phyloP scores from a whole-genome alignment of 2,797 vertebrate species.

The Crenichthys baileyi region DNA sequence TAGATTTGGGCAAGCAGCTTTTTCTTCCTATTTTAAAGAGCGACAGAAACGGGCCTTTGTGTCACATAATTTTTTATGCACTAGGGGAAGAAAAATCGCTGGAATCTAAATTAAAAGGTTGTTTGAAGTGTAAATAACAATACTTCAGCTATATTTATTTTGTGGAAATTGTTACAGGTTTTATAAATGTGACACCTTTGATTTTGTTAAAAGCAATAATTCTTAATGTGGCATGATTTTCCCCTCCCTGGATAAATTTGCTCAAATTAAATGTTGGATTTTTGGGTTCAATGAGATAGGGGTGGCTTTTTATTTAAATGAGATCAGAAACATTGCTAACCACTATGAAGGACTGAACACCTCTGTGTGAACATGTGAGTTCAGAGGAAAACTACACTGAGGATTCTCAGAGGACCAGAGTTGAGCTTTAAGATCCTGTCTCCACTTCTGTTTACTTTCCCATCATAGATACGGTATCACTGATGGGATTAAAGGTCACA shows the following conservation, averaged over 20 bases:
- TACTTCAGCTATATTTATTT: neutral
- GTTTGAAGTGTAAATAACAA: neutral
- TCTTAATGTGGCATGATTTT: too few relatives aligned
- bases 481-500: slow-evolving; percentile 78
- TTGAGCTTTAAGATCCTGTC: slow-evolving; percentile 49
- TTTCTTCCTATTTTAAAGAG: neutral
- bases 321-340: neutral
- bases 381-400: neutral
- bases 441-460: slow-evolving; percentile 71
- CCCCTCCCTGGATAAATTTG: neutral
- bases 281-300: neutral
- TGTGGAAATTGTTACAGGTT: neutral
- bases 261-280: neutral
- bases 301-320: slow-evolving; percentile 4
- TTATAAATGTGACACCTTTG: neutral
- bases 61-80: neutral
- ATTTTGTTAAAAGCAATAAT: neutral
- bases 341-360: neutral
- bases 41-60: neutral
- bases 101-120: neutral
- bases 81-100: neutral
- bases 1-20: neutral
- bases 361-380: slow-evolving; percentile 4
- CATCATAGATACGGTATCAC: slow-evolving; percentile 67
- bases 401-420: slow-evolving; percentile 12